Base-by-base conservation (phyloP, 2,797 vertebrate genomes). In the Toxotes lorentzi region DNA sequence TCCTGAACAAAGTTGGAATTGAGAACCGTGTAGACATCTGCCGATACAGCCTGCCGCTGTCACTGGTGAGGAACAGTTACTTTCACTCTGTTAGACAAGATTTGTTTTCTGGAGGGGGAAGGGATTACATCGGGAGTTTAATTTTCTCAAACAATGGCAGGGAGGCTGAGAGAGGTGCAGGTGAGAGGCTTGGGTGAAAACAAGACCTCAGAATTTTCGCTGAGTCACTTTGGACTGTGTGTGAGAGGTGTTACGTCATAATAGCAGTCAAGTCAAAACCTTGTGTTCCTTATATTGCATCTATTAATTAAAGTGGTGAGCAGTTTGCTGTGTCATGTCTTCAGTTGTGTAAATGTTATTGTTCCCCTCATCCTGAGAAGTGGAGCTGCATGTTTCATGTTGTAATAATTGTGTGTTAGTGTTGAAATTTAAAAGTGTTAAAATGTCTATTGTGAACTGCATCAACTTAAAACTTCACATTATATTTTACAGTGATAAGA, bases 11-110 rank as follows among this genome's bases (percentile, higher is more conserved):
- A 3, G 7, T 80, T 1, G 45, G 2, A 2, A 32, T 4, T 11
- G 47, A 80, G 47, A 30, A 11, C 0, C 89, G 53, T 0, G 80
- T 83, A 0, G 0, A 5, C 0, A 51, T 93, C 77, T 97, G 96
- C 34, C 89, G 87, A 4, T 89, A 90, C 5, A 82, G 82, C 41
- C 76, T 93, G 58, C 92, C 95, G 7, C 91, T 97, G 75, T 94
- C 95, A 76, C 89, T 95, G 95, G 96, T 95, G 60, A 94, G 93
- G 10, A 80, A 40, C 50, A 2, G 34, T 47, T 63, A 60, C 19
- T 43, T 76, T 79, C 12, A 35, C 12, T 35, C 5, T 66, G 12
- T 70, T 16, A 23, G 24, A 11, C 47, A 59, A 0, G 7, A 34
- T 47, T 23, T 40, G 9, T 2, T 21, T 76, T 50, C 30, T 57